Evolutionary conservation across 1,140 invertebrate genomes (phyloP), one percentile per base, ranked within the genome.

Genomic region (Hypsibius dujardini): DNA sequence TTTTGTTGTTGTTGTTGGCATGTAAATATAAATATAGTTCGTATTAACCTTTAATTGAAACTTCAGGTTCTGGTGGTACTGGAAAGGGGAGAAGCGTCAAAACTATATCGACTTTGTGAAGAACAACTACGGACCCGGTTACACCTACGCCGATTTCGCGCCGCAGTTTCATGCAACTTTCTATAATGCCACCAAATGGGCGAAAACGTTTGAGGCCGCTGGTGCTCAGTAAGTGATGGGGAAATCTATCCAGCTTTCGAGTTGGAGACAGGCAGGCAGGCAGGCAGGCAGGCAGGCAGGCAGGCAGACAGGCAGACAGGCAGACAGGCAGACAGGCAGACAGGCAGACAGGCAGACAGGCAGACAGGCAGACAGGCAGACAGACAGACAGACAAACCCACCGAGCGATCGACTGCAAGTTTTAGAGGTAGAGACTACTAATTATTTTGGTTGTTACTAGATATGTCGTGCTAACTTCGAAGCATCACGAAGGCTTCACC

Each of bases 61-160:
- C 0, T 56, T 12, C 62, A 67, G 62, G 62, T 67, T 77, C 46
- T 77, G 76, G 76, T 75, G 73, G 72, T 70, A 74, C 42, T 77
- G 76, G 76, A 40, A 74, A 72, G 73, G 71, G 15, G 60, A 67
- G 42, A 67, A 67, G 62, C 62, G 62, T 60, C 14, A 50, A 1
- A 74, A 71, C 45, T 69, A 74, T 15, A 73, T 75, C 12, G 67
- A 75, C 7, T 79, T 74, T 59, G 90, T 92, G 87, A 79, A 83
- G 67, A 80, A 85, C 62, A 87, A 88, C 75, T 92, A 88, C 77
- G 84, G 84, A 56, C 88, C 88, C n/a, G 83, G 82, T 70, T 90
- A 89, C 75, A 85, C 86, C 1, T 93, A 94, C 80, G 88, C 90
- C 76, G 88, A 92, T 70, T 94, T 93, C 79, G 91, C 85, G 1